Base-by-base conservation (phyloP, 2,888 invertebrate genomes). In the Lithodes maja region DNA sequence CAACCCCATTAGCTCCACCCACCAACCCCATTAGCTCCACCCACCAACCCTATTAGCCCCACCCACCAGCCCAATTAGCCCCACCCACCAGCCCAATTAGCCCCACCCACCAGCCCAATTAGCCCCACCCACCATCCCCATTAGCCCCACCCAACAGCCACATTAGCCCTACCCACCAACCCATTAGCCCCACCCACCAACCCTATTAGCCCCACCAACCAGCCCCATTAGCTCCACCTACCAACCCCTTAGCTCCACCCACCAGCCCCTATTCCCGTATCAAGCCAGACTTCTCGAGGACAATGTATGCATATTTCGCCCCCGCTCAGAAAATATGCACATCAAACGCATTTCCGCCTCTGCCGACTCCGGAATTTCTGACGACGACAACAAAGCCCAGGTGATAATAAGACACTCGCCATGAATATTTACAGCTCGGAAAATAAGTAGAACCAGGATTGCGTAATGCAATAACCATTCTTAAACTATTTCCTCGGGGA, bases 251-350 rank as follows among this genome's bases (percentile, higher is more conserved):
- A n/a, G 3, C 55, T 3, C 5, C 33, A 33, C 33, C 5, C 61
- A 61, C 61, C 61, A 7, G 61, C 5, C 71, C 71, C 17, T 3
- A 12, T 17, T 71, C 1, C 71, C 17, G 17, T 1, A 12, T 12
- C 17, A 17, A n/a, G 71, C 17, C n/a, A 1, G 71, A n/a, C n/a
- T 17, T 71, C 71, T 17, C 17, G 71, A 71, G 71, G 71, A 71
- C 71, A 71, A 71, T 71, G 71, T 71, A 71, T 71, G 71, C 71
- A 71, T 71, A 71, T 71, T 71, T 71, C 71, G 33, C 15, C 71
- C 12, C 71, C 15, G 17, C 71, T 71, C 33, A 33, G n/a, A 71
- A 71, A 71, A 71, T 71, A 71, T 71, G 71, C 71, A 17, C 71
- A 71, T 71, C 71, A 71, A 71, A 71, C 71, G 17, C 2, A 71